These are phyloP conservation scores for Ceratoteleas bidentatus DNA, from an alignment of 1,140 invertebrate species.

Conservation along the genomic window DNA sequence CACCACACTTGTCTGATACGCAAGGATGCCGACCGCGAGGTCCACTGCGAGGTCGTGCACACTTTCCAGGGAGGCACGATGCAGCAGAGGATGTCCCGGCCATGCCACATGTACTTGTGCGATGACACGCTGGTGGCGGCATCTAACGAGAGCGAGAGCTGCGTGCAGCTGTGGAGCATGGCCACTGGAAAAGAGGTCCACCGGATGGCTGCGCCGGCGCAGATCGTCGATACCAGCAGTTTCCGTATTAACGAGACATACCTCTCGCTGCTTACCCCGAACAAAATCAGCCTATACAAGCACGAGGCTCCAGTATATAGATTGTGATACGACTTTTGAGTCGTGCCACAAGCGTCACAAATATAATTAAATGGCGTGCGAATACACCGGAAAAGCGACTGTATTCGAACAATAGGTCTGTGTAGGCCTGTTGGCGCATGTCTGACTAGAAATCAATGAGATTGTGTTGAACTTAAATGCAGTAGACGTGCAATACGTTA, in stretches of 20 bases:
- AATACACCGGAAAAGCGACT: no score
- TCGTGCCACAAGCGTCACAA: not conserved
- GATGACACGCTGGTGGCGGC: constrained; percentile 84
- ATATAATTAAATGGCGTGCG: no score
- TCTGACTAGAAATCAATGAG: no score
- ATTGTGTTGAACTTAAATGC: no score
- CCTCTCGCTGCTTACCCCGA: constrained; percentile 85
- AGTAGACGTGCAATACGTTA: no score
- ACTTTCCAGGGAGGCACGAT: constrained; percentile 84
- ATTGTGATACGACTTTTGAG: constrained; percentile 40
- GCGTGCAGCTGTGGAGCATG: constrained; percentile 86
- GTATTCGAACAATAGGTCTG: no score
- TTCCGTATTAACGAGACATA: constrained; percentile 81
- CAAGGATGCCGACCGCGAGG: constrained; percentile 78
- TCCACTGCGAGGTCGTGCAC: constrained; percentile 83
- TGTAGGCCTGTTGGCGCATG: no score
- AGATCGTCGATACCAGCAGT: constrained; percentile 85
- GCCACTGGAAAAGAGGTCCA: constrained; percentile 83
- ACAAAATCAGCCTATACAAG: constrained; percentile 85
- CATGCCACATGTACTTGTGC: constrained; percentile 82
- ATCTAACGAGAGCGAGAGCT: constrained; percentile 84
- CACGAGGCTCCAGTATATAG: constrained; percentile 38
- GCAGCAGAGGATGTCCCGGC: constrained; percentile 84
- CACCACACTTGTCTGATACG: constrained; percentile 83
- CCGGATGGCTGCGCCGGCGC: constrained; percentile 83